Evolutionary conservation across 2,888 invertebrate genomes (phyloP).

Genomic region (Aplocera efformata): DNA sequence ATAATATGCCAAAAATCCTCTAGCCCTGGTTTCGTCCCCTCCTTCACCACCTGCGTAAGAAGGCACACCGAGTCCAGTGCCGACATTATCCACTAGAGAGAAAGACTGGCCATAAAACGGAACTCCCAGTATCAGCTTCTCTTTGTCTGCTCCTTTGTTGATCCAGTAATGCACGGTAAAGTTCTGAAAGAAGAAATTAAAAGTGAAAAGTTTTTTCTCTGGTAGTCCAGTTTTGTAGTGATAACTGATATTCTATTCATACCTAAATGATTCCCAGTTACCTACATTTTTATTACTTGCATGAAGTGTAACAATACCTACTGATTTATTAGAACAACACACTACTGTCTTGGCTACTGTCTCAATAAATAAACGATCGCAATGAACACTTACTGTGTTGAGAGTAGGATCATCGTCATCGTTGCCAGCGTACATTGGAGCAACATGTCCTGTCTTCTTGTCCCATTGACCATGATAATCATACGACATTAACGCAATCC

Average conservation of each 20-base stretch:
- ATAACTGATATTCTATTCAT: too few species aligned
- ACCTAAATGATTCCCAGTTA: too few species aligned
- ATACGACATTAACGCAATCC: slow-evolving; percentile 95
- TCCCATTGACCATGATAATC: slow-evolving; percentile 97
- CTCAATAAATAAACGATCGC: too few species aligned
- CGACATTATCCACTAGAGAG: slow-evolving; percentile 84
- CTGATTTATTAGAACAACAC: too few species aligned
- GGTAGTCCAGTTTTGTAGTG: too few species aligned
- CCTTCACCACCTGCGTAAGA: slow-evolving; percentile 94
- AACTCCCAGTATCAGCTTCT: slow-evolving; percentile 91
- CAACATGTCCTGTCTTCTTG: slow-evolving; percentile 93
- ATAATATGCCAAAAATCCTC: slow-evolving; percentile 93
- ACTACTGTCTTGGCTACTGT: too few species aligned
- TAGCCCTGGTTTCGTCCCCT: slow-evolving; percentile 91
- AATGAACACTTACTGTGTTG: slow-evolving; percentile 77
- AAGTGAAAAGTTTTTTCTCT: too few species aligned
- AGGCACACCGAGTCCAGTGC: slow-evolving; percentile 85
- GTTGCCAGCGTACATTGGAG: slow-evolving; percentile 90
- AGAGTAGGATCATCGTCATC: slow-evolving; percentile 87
- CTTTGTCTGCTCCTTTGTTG: slow-evolving; percentile 86
- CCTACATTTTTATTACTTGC: too few species aligned
- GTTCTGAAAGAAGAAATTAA: slow-evolving; percentile 82
- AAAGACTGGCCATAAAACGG: slow-evolving; percentile 96
- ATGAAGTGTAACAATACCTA: too few species aligned
- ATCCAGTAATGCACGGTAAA: slow-evolving; percentile 94